phyloP scores from a whole-genome alignment of 2,797 vertebrate genomes.

The Neomorphus geoffroyi region DNA sequence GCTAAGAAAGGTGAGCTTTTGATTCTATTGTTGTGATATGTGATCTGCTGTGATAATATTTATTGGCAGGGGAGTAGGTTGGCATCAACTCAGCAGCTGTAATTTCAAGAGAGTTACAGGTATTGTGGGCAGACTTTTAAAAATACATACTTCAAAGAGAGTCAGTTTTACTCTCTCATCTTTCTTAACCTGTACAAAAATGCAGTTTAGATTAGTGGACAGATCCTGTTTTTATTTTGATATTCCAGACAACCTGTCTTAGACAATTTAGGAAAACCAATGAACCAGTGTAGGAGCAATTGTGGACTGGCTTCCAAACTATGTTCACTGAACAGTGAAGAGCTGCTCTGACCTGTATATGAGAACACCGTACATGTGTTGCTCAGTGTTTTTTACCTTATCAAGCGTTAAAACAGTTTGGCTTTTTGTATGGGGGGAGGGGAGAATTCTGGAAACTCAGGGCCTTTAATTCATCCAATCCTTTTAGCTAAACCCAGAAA shows the following conservation, averaged over 20 bases:
- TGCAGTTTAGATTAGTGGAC: not conserved
- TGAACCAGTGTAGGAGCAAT: not conserved
- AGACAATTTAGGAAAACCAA: not conserved
- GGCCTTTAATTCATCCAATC: not conserved
- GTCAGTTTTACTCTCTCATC: not conserved
- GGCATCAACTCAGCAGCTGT: not conserved
- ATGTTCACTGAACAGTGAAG: not conserved
- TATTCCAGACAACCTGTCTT: not conserved
- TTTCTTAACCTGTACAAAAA: not conserved
- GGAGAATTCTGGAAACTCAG: not conserved
- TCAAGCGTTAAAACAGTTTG: not conserved
- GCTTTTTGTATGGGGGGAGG: not conserved
- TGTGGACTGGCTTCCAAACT: not conserved
- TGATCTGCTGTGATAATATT: not conserved
- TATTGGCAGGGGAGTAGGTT: not conserved
- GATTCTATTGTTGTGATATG: not conserved
- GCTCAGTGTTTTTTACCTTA: not conserved
- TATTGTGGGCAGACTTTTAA: not conserved
- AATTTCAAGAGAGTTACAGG: not conserved
- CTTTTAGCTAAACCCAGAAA: not conserved
- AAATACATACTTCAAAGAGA: not conserved
- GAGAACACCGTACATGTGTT: not conserved
- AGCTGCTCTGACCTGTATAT: not conserved
- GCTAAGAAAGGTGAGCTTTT: not conserved
- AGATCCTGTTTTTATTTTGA: not conserved